These are phyloP conservation scores for Scaptomyza cyrtandrae DNA, from an alignment of 2,888 invertebrate genomes.

Conservation along the genomic window DNA sequence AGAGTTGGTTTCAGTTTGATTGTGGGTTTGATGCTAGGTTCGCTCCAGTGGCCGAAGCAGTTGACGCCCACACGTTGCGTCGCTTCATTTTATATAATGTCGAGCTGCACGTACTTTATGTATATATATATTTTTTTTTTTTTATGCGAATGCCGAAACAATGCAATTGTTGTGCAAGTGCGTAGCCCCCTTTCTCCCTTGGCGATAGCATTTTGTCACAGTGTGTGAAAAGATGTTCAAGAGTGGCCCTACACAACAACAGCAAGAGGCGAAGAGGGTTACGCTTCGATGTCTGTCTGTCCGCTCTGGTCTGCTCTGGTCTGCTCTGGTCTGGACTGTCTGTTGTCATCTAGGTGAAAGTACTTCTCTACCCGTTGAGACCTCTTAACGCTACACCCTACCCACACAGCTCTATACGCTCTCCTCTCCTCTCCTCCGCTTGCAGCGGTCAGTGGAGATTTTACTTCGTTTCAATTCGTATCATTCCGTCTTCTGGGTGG, in stretches of 20 bases:
- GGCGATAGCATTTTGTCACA: conserved; percentile 39
- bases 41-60: conserved; percentile 69
- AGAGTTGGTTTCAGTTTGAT: conserved; percentile 13
- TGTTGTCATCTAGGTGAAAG: conserved; percentile 65
- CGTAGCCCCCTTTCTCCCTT: background rate
- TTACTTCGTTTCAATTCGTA: conserved; percentile 1
- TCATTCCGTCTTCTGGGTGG: conserved; percentile 66
- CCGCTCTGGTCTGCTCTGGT: background rate
- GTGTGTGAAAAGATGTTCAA: conserved; percentile 64
- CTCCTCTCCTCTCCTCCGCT: background rate
- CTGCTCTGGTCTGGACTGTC: background rate
- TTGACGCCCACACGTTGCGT: conserved; percentile 77
- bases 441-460: conserved; percentile 45
- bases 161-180: conserved; percentile 74
- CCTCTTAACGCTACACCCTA: conserved; percentile 16
- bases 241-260: conserved; percentile 34
- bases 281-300: conserved; percentile 46
- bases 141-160: conserved; percentile 63
- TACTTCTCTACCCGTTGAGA: conserved; percentile 29
- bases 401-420: background rate
- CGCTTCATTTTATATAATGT: conserved; percentile 72
- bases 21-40: conserved; percentile 14
- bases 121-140: background rate
- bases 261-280: conserved; percentile 36
- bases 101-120: conserved; percentile 15